Percentiles rank a stretch among this genome's conserved stretches.
Evolutionary conservation across 2,113 vertebrate species (phyloP).

Genomic region (Stegostoma tigrinum): DNA sequence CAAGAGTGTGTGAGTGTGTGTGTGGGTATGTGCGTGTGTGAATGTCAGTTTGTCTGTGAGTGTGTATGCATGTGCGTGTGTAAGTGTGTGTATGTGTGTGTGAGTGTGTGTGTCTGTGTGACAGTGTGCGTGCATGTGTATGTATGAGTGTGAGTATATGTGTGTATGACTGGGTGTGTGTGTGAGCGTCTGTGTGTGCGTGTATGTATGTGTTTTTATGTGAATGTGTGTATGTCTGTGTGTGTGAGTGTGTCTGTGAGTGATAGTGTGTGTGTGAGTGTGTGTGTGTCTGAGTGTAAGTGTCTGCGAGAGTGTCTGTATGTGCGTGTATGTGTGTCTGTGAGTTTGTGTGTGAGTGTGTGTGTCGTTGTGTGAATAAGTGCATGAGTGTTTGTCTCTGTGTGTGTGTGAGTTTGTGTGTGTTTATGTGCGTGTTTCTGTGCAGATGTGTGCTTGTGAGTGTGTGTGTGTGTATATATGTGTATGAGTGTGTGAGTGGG

Average conservation of each 20-base stretch:
- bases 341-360: background rate
- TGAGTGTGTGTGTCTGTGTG: background rate
- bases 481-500: too few relatives aligned
- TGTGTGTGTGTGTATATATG: too few relatives aligned
- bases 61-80: background rate
- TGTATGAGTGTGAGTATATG: too few relatives aligned
- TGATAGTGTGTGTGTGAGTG: background rate
- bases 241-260: background rate
- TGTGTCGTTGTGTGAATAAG: background rate
- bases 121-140: too few relatives aligned
- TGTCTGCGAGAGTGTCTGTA: background rate
- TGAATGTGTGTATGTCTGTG: background rate
- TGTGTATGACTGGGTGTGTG: too few relatives aligned
- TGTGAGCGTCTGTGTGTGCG: too few relatives aligned
- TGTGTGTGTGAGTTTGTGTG: background rate
- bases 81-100: background rate
- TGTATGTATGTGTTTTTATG: background rate
- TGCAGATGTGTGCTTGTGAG: too few relatives aligned
- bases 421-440: too few relatives aligned
- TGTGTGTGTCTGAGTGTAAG: background rate
- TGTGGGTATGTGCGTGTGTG: too few relatives aligned
- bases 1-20: background rate
- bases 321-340: background rate
- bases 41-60: too few relatives aligned
- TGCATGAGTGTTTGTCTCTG: background rate